Evolutionary conservation across 2,888 invertebrate genomes (phyloP), one percentile per base, ranked within the genome.

Genomic region (Drosophila aldrichi): DNA sequence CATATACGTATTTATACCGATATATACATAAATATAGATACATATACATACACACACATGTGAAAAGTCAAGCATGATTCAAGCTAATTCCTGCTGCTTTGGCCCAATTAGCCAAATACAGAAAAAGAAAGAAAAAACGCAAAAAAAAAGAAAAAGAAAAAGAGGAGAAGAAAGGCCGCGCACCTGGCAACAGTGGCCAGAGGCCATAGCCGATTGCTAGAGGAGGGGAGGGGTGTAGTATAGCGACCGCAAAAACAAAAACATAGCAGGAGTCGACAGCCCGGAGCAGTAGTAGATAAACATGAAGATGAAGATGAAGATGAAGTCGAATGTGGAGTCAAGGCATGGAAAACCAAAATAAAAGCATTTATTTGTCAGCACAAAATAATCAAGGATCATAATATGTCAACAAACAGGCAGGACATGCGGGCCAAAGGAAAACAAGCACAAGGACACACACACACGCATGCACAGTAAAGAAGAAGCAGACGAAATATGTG

Each of bases 311-410:
- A 25, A 25, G 25, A 70, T 64, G 60, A 48, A 66, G 59, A 63
- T 57, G 64, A 41, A 70, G 62, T 44, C 38, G 61, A 52, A 70
- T 70, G 59, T 25, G 57, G 36, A 54, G 36, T 49, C 20, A 25
- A 25, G 25, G 51, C 48, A 58, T 48, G 49, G 59, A 44, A 43
- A 65, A 62, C 54, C 73, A 63, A 74, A 74, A 77, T 63, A 77
- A 86, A 86, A 86, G 84, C 88, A 86, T 86, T 86, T 85, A 88
- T 85, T 85, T 85, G 84, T 88, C 84, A 85, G 84, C 84, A 86
- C 75, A 85, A 85, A 86, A 85, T 85, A 87, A 86, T 85, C 85
- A 86, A 86, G 87, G 87, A 87, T 86, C 87, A 86, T 86, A 87
- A 86, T 81, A 86, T 82, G 87, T 86, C 85, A 86, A 85, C 86